phyloP scores from a whole-genome alignment of 1,140 invertebrate species.

The Bradysia coprophila region DNA sequence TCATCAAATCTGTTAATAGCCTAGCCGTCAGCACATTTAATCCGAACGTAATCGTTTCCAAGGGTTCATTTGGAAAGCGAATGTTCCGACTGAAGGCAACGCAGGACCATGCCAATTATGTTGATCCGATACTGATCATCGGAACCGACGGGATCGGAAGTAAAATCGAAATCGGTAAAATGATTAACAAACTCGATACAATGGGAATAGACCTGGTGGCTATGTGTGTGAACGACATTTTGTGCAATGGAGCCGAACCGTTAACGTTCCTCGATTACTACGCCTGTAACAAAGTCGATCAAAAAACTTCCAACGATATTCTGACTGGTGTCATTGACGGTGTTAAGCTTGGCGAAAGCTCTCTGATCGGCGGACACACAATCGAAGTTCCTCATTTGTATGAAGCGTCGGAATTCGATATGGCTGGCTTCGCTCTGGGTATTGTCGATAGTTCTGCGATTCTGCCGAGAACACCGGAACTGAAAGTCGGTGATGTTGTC shows the following conservation, averaged over 20 bases:
- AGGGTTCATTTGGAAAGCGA: too few relatives aligned
- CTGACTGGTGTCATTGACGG: constrained; percentile 70
- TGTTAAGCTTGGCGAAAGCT: constrained; percentile 63
- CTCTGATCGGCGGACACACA: constrained; percentile 87
- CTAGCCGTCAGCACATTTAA: too few relatives aligned
- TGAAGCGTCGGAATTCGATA: constrained; percentile 66
- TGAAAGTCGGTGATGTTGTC: constrained; percentile 60
- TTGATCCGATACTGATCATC: constrained; percentile 80
- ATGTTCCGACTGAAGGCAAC: constrained; percentile 5
- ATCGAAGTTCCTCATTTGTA: constrained; percentile 96
- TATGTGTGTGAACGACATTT: constrained; percentile 97
- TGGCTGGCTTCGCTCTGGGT: constrained; percentile 90
- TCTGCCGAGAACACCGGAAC: constrained; percentile 50
- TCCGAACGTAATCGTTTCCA: too few relatives aligned
- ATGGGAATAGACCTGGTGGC: constrained; percentile 93
- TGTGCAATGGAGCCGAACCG: constrained; percentile 86
- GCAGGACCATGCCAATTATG: too few relatives aligned
- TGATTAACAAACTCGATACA: constrained; percentile 51
- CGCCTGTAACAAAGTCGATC: constrained; percentile 66
- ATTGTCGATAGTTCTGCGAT: constrained; percentile 61
- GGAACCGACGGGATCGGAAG: constrained; percentile 96
- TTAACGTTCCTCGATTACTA: constrained; percentile 93
- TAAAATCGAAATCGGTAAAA: constrained; percentile 85
- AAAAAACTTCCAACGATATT: constrained; percentile 48
- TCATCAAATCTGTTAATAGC: too few relatives aligned